Conservation (phyloP, 2,797 vertebrate genomes). For the Streptopelia turtur region DNA sequence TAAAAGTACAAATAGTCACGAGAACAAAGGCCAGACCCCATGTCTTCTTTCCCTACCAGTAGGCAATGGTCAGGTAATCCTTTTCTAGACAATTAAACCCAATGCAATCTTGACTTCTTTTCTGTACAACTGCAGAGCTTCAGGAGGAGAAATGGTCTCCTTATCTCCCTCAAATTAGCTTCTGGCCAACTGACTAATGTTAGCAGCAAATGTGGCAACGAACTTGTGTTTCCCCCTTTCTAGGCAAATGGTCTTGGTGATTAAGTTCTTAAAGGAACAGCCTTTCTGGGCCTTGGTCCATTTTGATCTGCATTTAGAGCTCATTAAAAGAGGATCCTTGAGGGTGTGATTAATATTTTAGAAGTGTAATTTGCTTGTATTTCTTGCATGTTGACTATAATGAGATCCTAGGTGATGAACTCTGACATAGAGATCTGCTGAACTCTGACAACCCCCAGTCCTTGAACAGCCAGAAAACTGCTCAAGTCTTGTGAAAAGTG, state of each 20-base stretch:
- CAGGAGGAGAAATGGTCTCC: background rate
- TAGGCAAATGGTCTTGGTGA: background rate
- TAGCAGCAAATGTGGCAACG: background rate
- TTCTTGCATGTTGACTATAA: background rate
- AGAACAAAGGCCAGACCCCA: background rate
- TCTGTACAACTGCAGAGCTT: background rate
- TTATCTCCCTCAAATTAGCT: background rate
- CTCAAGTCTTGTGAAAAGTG: fast-evolving
- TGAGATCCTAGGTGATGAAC: background rate
- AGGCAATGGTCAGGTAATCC: background rate
- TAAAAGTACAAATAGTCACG: background rate
- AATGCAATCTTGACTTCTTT: background rate
- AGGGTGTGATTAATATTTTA: background rate
- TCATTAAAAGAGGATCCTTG: background rate
- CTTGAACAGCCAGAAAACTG: background rate
- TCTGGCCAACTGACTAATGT: background rate
- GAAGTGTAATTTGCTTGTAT: background rate
- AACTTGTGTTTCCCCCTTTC: background rate
- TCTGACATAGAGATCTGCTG: background rate
- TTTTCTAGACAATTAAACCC: background rate
- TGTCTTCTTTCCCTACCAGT: background rate
- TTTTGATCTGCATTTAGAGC: background rate
- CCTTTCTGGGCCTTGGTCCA: background rate
- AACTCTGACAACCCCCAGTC: background rate
- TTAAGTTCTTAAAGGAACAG: background rate